Base-by-base conservation (phyloP, 2,888 invertebrate species). In the Lasioglossum lativentre region DNA sequence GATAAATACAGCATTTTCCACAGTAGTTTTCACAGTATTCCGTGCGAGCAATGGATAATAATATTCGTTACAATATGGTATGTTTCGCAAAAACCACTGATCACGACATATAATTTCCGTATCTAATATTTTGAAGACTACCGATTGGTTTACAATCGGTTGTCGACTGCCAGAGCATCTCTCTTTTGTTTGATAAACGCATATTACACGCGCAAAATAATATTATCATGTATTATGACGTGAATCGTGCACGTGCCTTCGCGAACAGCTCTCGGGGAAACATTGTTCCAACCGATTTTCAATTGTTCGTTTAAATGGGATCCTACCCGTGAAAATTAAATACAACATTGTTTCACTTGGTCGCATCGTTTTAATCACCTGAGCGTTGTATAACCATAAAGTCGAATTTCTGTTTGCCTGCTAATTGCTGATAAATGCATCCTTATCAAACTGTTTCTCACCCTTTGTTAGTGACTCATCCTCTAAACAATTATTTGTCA, bases 1-100 rank as follows among this genome's bases (percentile, higher is more conserved):
- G 73, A 88, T 59, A 66, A 73, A 88, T 82, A 80, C 66, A 85
- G 78, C 76, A 85, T 86, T 86, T 84, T 84, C 75, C 30, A 63
- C 30, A 63, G 34, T 63, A 63, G 63, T 63, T 63, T 77, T 78
- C 68, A 34, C 80, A 75, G 70, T 86, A 87, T 87, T 81, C 85
- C 81, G 63, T 71, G 75, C 59, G 73, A 77, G 72, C 77, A 73
- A 91, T 92, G 91, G 89, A 91, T 86, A 92, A 75, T 90, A 90
- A 89, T 88, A 83, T 85, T 83, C 90, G 77, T 83, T 91, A 89
- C 89, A 91, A 91, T 86, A 93, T 92, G 93, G 93, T 93, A 91
- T 68, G 91, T 91, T 73, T 82, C 23, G 59, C 34, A 75, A 85
- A 79, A 76, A 74, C 68, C 75, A 47, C 80, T 23, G 47, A 68